Evolutionary conservation across 2,113 vertebrate species (phyloP), one percentile per base, ranked within the genome.

Genomic region (Mugil cephalus): DNA sequence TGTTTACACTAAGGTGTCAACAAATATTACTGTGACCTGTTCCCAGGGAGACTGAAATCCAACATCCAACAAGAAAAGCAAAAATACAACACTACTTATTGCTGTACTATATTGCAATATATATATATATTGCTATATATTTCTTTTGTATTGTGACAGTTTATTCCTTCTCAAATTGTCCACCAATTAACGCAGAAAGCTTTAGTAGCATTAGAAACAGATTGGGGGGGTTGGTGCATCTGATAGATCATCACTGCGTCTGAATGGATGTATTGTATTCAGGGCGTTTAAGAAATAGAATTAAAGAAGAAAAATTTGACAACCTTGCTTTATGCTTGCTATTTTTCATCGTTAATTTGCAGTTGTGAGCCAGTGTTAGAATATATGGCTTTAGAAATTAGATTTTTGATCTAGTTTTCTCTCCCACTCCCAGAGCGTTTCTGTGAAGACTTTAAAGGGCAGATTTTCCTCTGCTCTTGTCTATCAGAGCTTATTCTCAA

Each of bases 361-460:
- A 77, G 83, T 70, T 43, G 60, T 50, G 65, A 65, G 59, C 21
- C 30, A 4, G 13, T 51, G 40, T 74, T 58, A 61, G 62, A 71
- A 53, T 72, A 65, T 78, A 48, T 59, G 61, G 35, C 69, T 81
- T 79, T 62, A 74, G 52, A 19, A 72, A 72, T 72, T 48, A 30
- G 17, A 58, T 67, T 46, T 82, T 62, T 71, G 64, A 86, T 75
- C 54, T 74, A 3, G 10, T 61, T 65, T 78, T 67, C 50, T 65
- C 35, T 64, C 47, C 36, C 58, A 47, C 55, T 72, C 82, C n/a
- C 52, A 59, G 64, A 13, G 55, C 61, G 50, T 69, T 54, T 39
- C 67, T 77, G 45, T 74, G 62, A 73, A 66, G 66, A 81, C 54
- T 79, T 69, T 75, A 69, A 80, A 77, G 42, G 40, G 53, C 42